Evolutionary conservation across 2,113 vertebrate species (phyloP).

Genomic region (Heliornis fulica): DNA sequence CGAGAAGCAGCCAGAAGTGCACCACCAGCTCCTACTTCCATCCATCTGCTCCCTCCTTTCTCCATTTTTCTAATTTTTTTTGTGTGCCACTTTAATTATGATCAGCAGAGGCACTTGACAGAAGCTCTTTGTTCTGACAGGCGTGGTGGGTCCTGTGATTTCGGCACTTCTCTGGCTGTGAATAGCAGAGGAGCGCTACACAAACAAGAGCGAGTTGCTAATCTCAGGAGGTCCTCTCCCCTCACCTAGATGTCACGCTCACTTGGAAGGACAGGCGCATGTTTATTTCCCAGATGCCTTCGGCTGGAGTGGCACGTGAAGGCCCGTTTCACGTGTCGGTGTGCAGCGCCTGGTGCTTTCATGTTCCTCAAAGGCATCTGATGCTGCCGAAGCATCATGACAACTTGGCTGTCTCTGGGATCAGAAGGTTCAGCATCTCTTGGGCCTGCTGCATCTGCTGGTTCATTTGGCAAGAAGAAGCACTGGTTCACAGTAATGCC

Average conservation of each 20-base stretch:
- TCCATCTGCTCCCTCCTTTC: conserved; percentile 21
- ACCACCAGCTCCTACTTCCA: neutral
- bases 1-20: conserved; percentile 9
- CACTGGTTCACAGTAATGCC: neutral
- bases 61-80: neutral
- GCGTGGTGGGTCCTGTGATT: neutral
- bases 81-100: neutral
- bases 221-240: neutral
- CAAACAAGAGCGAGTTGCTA: neutral
- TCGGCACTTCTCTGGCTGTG: neutral
- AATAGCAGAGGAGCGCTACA: neutral
- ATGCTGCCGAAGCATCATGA: conserved; percentile 9
- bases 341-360: neutral
- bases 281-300: neutral
- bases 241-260: neutral
- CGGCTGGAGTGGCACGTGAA: neutral
- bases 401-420: conserved; percentile 28
- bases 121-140: conserved; percentile 26
- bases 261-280: neutral
- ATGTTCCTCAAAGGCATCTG: conserved; percentile 31
- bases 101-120: conserved; percentile 11
- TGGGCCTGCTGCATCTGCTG: conserved; percentile 38
- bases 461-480: conserved; percentile 40
- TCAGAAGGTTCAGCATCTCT: conserved; percentile 54
- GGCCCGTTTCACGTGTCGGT: neutral